Evolutionary conservation across 2,888 invertebrate genomes (phyloP).

Genomic region (Lathronympha strigana): DNA sequence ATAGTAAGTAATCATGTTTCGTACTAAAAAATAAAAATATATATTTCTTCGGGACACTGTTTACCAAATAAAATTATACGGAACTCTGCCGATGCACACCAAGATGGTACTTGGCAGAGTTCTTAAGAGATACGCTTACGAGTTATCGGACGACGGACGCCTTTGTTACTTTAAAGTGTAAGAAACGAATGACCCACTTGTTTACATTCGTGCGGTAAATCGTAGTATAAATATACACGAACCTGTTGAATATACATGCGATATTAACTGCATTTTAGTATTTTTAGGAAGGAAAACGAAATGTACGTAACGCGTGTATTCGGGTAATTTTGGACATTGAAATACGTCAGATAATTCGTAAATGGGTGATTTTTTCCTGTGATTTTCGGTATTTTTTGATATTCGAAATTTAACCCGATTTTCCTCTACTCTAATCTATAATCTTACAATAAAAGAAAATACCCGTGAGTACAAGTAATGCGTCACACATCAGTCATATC

Average conservation of each 20-base stretch:
- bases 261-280: constrained; percentile 22
- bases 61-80: background rate
- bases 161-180: constrained; percentile 16
- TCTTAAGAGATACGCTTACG: background rate
- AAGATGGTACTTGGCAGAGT: background rate
- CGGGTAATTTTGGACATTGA: too few relatives aligned
- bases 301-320: too few relatives aligned
- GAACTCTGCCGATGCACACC: background rate
- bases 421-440: background rate
- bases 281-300: background rate
- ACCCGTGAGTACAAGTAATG: background rate
- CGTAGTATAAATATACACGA: constrained; percentile 34
- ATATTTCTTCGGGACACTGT: too few relatives aligned
- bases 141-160: constrained; percentile 13
- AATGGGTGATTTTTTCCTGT: too few relatives aligned
- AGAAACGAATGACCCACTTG: constrained; percentile 31
- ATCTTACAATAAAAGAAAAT: background rate
- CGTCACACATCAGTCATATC: too few relatives aligned
- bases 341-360: too few relatives aligned
- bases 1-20: too few relatives aligned
- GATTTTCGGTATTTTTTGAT: too few relatives aligned
- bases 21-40: too few relatives aligned
- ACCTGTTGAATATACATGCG: constrained; percentile 28
- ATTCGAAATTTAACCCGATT: too few relatives aligned
- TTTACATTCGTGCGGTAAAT: constrained; percentile 33